These are phyloP conservation scores for Telmatherina bonti DNA, from an alignment of 2,797 vertebrate genomes.

Conservation along the genomic window DNA sequence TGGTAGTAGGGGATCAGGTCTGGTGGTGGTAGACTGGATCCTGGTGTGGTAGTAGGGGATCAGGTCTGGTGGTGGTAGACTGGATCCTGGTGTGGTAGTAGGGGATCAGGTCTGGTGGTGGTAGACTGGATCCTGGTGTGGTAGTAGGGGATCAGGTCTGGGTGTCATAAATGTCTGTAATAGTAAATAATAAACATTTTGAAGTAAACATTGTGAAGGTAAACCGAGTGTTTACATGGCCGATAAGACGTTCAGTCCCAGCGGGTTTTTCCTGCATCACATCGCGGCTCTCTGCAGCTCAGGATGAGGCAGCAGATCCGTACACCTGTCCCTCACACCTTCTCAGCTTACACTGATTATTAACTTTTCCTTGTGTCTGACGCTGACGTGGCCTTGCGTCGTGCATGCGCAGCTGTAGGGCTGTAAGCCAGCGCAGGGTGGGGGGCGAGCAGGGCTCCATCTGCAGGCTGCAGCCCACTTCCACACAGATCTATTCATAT, in stretches of 20 bases:
- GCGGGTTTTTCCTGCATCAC: slow-evolving; percentile 17
- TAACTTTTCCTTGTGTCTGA: slow-evolving; percentile 44
- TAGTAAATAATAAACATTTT: too few species aligned
- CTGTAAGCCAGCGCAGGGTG: slow-evolving; percentile 30
- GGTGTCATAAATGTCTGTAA: too few species aligned
- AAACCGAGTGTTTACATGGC: too few species aligned
- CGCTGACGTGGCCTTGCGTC: slow-evolving; percentile 30
- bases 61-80: too few species aligned
- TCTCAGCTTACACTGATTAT: slow-evolving; percentile 59
- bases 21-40: too few species aligned
- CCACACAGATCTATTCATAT: slow-evolving; percentile 74
- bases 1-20: too few species aligned
- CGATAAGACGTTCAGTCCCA: background rate
- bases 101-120: too few species aligned
- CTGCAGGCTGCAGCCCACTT: slow-evolving; percentile 43
- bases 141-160: too few species aligned
- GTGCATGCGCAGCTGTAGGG: slow-evolving; percentile 45
- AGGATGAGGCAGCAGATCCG: slow-evolving; percentile 38
- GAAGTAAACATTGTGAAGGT: too few species aligned
- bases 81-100: too few species aligned
- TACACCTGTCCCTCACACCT: slow-evolving; percentile 42
- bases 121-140: too few species aligned
- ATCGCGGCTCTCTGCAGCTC: slow-evolving; percentile 26
- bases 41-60: too few species aligned
- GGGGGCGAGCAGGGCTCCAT: background rate